These are phyloP conservation scores for Lomographa bimaculata DNA, from an alignment of 2,888 invertebrate species.

Conservation along the genomic window DNA sequence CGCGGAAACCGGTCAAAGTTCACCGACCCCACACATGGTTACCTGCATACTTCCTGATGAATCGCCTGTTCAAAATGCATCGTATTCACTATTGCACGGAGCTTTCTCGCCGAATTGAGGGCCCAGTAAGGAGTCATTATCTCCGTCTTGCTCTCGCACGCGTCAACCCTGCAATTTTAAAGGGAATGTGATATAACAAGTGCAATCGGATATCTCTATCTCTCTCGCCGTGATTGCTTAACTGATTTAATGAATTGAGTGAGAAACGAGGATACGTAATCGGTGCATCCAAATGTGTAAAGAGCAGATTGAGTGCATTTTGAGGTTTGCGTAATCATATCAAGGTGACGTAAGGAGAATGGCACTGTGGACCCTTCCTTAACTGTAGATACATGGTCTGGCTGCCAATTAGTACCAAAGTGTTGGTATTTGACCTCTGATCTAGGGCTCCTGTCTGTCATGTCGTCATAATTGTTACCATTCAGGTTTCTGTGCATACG, in stretches of 20 bases:
- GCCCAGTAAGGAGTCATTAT: constrained; percentile 98
- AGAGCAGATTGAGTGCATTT: constrained; percentile 14
- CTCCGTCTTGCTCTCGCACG: constrained; percentile 96
- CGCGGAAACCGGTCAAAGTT: constrained; percentile 16
- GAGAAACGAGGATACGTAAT: constrained; percentile 15
- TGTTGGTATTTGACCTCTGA: too few species aligned
- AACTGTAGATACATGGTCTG: too few species aligned
- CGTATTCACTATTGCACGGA: constrained; percentile 95
- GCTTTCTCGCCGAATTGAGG: constrained; percentile 95
- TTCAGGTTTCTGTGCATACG: too few species aligned
- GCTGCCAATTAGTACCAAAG: background rate
- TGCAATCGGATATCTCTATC: constrained; percentile 6
- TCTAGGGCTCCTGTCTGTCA: too few species aligned
- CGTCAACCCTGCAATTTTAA: constrained; percentile 86
- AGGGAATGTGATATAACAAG: constrained; percentile 14
- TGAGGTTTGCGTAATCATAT: constrained; percentile 9
- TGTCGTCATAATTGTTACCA: too few species aligned
- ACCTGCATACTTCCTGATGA: constrained; percentile 97
- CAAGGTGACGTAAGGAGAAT: constrained; percentile 1
- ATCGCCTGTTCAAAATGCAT: constrained; percentile 98
- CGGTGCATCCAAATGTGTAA: constrained; percentile 11
- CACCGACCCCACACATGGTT: constrained; percentile 31
- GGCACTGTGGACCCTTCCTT: too few species aligned
- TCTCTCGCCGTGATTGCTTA: background rate
- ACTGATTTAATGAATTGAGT: constrained; percentile 3